Base-by-base conservation (phyloP, 1,140 invertebrate species). In the Philopotamus ludificatus region DNA sequence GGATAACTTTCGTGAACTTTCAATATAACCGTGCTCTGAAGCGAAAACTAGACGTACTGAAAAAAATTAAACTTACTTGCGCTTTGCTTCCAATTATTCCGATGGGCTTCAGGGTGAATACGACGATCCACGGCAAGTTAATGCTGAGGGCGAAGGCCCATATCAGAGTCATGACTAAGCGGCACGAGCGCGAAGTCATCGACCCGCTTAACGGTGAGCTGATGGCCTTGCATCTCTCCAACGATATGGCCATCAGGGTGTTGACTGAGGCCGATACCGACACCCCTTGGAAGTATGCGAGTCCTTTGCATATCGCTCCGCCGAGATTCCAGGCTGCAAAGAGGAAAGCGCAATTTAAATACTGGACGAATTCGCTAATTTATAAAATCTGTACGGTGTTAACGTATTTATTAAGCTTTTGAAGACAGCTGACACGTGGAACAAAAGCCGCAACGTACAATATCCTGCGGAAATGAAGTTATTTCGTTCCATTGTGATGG, bases 181-280 rank as follows among this genome's bases (percentile, higher is more conserved):
- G 73, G 20, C 80, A 80, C 12, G 73, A 76, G 16, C 74, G 70
- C n/a, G 77, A 77, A 1, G 80, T 81, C 68, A 86, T 81, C 67
- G 84, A 80, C 34, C 77, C 78, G 49, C 77, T 76, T 70, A 86
- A 72, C 21, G 84, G 83, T 67, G 77, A 82, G 70, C 83, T 85
- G 41, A 86, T 85, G 21, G 85, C 83, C 25, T 85, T 72, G 72
- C 75, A 80, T 76, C 84, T 78, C 73, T 87, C 86, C 18, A 86
- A 73, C 0, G 85, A 84, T 41, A 87, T 85, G 28, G 84, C 85
- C 23, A 85, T 84, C 45, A 87, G 72, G 0, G 85, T 86, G 73
- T 86, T 84, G 51, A 87, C 83, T 1, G 85, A 86, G 2, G 85
- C 84, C 61, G 82, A 84, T 7, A 87, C 85, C 1, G 84, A 83